Base-by-base conservation (phyloP, 2,797 vertebrate genomes). In the Tachyglossus aculeatus region DNA sequence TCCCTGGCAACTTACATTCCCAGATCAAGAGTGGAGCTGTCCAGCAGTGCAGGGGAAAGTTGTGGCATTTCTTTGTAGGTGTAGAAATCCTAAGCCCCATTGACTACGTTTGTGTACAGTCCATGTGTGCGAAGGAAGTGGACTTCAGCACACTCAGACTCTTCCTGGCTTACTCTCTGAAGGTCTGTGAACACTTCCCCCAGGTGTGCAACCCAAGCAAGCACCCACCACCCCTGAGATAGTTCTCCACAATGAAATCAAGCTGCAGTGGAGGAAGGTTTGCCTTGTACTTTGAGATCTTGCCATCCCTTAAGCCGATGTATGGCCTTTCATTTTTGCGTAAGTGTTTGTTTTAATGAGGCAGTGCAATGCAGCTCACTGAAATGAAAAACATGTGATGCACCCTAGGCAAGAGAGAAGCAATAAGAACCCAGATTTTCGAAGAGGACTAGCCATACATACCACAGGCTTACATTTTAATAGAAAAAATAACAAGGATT, bases 351-450 rank as follows among this genome's bases (percentile, higher is more conserved):
- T 90, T 93, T 91, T 91, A 92, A 90, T 90, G 90, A 91, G 90
- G 88, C 62, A 87, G 81, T 66, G 80, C 83, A 44, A 54, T 41
- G 85, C 66, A 43, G 77, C 75, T 65, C 68, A 64, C 80, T 75
- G 77, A 89, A 91, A 94, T 92, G 71, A 62, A 79, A 95, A 94
- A 81, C 93, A 94, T 84, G 87, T 95, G 94, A 92, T 83, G 82
- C 65, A 75, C 90, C 93, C 83, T 81, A 80, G 92, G 93, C 91
- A 75, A 87, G 78, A 88, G 83, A 88, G 88, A 91, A 86, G 88
- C 92, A 92, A 92, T 93, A 93, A 91, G 82, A 67, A 57, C 43
- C 21, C 84, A 86, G 89, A 90, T 86, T 89, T 90, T 77, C 88
- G 88, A 91, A 87, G 86, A 86, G 76, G 88, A 88, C 90, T 86